These are phyloP conservation scores for Dilophus febrilis DNA, from an alignment of 2,888 invertebrate species.

Conservation along the genomic window DNA sequence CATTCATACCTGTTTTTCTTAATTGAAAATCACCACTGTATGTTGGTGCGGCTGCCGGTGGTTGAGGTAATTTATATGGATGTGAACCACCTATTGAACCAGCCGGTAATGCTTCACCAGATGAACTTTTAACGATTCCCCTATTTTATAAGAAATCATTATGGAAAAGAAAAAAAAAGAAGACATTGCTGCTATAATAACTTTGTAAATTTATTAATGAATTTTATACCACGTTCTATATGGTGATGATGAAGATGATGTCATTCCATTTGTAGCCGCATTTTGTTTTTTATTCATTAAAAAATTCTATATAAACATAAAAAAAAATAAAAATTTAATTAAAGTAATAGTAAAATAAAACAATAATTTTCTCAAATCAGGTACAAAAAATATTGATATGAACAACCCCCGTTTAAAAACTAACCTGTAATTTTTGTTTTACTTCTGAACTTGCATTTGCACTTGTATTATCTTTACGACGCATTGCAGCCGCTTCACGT, in stretches of 20 bases:
- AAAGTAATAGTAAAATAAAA: no score
- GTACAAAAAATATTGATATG: background rate
- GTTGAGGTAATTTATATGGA: conserved; percentile 51
- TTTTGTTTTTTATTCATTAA: conserved; percentile 67
- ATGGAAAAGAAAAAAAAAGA: no score
- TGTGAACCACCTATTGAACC: conserved; percentile 41
- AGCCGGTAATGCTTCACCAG: conserved; percentile 44
- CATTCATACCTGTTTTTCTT: conserved; percentile 88
- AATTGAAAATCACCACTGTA: conserved; percentile 67
- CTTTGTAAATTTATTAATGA: background rate
- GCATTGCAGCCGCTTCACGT: conserved; percentile 73
- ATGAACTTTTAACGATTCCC: conserved; percentile 47
- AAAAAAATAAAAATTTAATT: conserved; percentile 1
- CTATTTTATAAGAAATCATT: conserved; percentile 26
- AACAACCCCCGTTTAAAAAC: conserved; percentile 6
- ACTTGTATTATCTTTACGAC: conserved; percentile 89
- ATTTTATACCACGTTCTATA: conserved; percentile 57
- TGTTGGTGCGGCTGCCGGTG: conserved; percentile 32
- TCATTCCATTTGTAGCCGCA: conserved; percentile 53
- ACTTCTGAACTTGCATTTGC: conserved; percentile 93
- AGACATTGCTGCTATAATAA: no score
- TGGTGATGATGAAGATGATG: conserved; percentile 46
- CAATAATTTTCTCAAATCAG: conserved; percentile 3
- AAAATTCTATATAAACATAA: conserved; percentile 43
- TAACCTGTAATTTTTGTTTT: conserved; percentile 82